phyloP scores from a whole-genome alignment of 2,888 invertebrate genomes.

The Orthosia incerta region DNA sequence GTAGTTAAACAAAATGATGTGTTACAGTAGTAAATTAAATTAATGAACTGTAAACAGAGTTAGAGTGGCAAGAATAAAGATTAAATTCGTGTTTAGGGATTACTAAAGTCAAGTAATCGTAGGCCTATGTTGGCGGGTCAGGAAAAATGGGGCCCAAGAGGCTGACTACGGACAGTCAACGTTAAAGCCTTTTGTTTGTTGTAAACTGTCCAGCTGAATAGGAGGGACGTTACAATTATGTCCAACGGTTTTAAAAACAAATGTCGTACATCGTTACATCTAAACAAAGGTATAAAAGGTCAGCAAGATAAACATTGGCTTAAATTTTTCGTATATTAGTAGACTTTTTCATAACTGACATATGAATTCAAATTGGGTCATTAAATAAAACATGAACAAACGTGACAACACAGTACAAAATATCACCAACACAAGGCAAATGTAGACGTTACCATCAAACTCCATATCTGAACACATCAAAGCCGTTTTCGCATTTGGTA shows the following conservation, averaged over 20 bases:
- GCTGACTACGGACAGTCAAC: conserved; percentile 64
- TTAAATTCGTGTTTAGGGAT: conserved; percentile 72
- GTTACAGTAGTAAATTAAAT: conserved; percentile 62
- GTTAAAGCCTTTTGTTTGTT: conserved; percentile 71
- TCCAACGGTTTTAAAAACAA: conserved; percentile 32
- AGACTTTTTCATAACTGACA: neutral
- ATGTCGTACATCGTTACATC: conserved; percentile 10
- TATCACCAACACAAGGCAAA: conserved; percentile 13
- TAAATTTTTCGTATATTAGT: conserved; percentile 3
- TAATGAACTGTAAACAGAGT: conserved; percentile 65
- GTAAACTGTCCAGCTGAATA: conserved; percentile 50
- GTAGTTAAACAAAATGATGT: conserved; percentile 45
- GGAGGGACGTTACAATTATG: conserved; percentile 39
- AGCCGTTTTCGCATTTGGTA: conserved; percentile 32
- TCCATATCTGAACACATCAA: conserved; percentile 29
- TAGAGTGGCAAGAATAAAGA: conserved; percentile 67
- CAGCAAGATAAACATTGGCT: conserved; percentile 3
- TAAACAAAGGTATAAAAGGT: conserved; percentile 14
- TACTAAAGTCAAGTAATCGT: conserved; percentile 70
- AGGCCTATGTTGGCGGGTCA: conserved; percentile 65
- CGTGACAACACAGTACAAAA: conserved; percentile 4
- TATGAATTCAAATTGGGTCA: neutral
- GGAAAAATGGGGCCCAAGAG: conserved; percentile 72
- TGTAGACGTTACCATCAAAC: conserved; percentile 20
- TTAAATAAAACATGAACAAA: neutral